Base-by-base conservation (phyloP, 2,113 vertebrate genomes). In the Delphinapterus leucas region DNA sequence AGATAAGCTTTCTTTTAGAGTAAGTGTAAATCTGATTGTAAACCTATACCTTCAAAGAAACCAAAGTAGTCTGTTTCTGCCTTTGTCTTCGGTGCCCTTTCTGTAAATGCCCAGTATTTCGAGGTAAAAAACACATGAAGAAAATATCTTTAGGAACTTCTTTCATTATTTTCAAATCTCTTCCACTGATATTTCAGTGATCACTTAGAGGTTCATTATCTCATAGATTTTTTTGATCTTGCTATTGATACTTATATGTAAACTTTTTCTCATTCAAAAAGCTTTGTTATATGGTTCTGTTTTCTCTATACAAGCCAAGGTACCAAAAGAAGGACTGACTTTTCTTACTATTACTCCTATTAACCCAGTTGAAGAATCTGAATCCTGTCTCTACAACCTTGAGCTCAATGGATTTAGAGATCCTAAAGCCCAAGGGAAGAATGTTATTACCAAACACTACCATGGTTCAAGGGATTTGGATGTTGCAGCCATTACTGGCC, bases 1-100 rank as follows among this genome's bases (percentile, higher is more conserved):
- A 82, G n/a, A 53, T 53, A 25, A 95, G n/a, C 4, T 86, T 95
- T 92, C 55, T 65, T 90, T 92, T 73, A 85, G 73, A 88, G 33
- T 53, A 38, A 74, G 7, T 58, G 4, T 90, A 80, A 92, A 93
- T 80, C 63, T 82, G 28, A 92, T n/a, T 91, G 2, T 88, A 65
- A 93, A 87, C 2, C 17, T 88, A 4, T 79, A 86, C 8, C 26
- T 84, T 93, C 44, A 77, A 76, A 49, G 76, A 85, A 97, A 89
- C 21, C 15, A 58, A 92, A 49, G 41, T 61, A 41, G 12, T 8
- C 71, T 92, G 26, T 88, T 83, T 93, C 81, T 97, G 31, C 31
- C 31, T 36, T 76, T 82, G 26, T 71, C 36, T 79, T 87, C 5
- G 58, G 21, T 60, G 58, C 0, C 36, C 3, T 96, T 87, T 4